Base-by-base conservation (phyloP, 2,113 vertebrate genomes). In the Chascanopsetta lugubris region DNA sequence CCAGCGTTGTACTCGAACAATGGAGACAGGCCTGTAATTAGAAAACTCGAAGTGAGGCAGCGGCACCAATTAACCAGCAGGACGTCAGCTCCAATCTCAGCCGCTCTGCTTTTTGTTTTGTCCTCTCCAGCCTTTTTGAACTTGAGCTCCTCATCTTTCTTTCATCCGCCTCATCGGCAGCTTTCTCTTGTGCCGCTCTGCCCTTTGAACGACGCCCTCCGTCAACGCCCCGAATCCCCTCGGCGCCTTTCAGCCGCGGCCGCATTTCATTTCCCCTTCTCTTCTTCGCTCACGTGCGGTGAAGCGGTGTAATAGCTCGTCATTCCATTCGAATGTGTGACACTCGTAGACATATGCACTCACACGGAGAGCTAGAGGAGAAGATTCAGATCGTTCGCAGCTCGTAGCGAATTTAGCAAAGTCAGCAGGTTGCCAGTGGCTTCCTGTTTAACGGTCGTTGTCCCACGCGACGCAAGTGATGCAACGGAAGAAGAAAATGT, bases 41-140 rank as follows among this genome's bases (percentile, higher is more conserved):
- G n/a, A 91, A 85, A 86, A 74, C 51, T 30, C 38, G 80, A 87
- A 86, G 80, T 76, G 46, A 24, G 58, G 68, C 20, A 5, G 75
- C 90, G 85, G 90, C 85, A 88, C 83, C 90, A 90, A 93, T 94
- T 93, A 94, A 89, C 87, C 74, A 77, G 76, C 79, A 65, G 36
- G 36, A 30, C 55, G 47, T 76, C 69, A 25, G 86, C 90, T 92
- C 94, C 90, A 90, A 87, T 54, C 36, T 68, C 36, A 18, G 46
- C 64, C 63, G 5, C 59, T 79, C 85, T 75, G 5, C n/a, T n/a
- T n/a, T n/a, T n/a, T n/a, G n/a, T n/a, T 69, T 49, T 32, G 6
- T 53, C 25, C 42, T 56, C 34, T 60, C 15, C 7, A 65, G 25
- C 26, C 17, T 61, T 49, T 56, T 53, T 32, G 4, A 25, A 49